phyloP scores from a whole-genome alignment of 1,140 invertebrate species.

The Rhopalosiphum padi region DNA sequence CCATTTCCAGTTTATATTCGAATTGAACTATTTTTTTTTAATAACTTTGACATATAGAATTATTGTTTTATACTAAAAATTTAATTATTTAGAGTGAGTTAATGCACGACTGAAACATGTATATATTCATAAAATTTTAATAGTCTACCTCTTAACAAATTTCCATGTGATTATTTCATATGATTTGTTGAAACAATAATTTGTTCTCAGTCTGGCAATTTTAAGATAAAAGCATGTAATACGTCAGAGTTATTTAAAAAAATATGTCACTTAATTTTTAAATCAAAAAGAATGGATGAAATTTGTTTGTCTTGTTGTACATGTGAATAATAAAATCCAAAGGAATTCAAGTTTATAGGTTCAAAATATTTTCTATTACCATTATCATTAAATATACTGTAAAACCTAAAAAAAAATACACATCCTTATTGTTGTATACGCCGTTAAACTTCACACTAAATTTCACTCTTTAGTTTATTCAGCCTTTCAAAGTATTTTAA shows the following conservation, averaged over 20 bases:
- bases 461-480: no score
- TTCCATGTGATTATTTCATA: neutral
- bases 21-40: neutral
- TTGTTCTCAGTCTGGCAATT: neutral
- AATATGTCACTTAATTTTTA: neutral
- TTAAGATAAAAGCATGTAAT: neutral
- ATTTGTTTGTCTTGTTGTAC: neutral
- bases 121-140: neutral
- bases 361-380: neutral
- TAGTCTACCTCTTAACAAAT: neutral
- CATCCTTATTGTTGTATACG: neutral
- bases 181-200: neutral
- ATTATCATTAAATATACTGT: neutral
- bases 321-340: neutral
- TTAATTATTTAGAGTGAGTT: neutral
- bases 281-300: neutral
- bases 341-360: neutral
- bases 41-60: neutral
- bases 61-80: neutral
- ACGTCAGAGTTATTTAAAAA: neutral
- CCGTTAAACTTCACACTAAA: neutral
- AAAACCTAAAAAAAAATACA: neutral
- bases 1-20: neutral
- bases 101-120: neutral
- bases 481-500: no score